Evolutionary conservation across 2,113 vertebrate species (phyloP).

Genomic region (Maccullochella peelii): DNA sequence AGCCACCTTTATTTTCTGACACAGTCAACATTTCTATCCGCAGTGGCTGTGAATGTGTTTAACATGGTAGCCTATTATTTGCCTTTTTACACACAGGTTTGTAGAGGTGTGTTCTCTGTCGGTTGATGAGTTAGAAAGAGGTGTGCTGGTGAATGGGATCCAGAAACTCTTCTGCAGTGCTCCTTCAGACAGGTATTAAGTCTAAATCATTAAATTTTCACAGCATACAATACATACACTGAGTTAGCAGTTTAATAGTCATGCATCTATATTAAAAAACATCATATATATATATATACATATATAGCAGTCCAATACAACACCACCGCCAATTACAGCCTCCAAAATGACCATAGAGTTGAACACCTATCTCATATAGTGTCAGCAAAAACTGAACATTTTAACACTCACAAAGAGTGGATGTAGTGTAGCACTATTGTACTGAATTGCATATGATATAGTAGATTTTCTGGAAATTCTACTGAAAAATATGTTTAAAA

Average conservation of each 20-base stretch:
- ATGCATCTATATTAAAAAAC: neutral
- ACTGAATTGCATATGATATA: too few species aligned
- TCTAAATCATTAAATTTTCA: neutral
- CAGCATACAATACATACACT: too few species aligned
- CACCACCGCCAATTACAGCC: neutral
- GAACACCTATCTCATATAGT: neutral
- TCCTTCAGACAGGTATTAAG: constrained; percentile 53
- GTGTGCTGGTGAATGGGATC: constrained; percentile 78
- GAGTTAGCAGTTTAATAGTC: neutral
- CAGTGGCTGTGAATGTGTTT: neutral
- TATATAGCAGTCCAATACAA: neutral
- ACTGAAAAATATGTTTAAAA: too few species aligned
- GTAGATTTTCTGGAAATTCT: too few species aligned
- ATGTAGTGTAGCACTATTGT: too few species aligned
- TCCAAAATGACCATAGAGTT: neutral
- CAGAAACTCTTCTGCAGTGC: constrained; percentile 58
- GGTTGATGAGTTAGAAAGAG: constrained; percentile 77
- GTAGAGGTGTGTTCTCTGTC: constrained; percentile 70
- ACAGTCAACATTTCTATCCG: neutral
- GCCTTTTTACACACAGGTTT: constrained; percentile 80
- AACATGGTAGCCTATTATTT: neutral
- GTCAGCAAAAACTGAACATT: too few species aligned
- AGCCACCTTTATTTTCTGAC: neutral
- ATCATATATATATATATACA: too few species aligned
- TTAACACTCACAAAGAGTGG: too few species aligned